A percentile compares a stretch with the other conserved stretches of the same genome.
Conservation (phyloP, 2,797 vertebrate species). For the Buceros bicornis region DNA sequence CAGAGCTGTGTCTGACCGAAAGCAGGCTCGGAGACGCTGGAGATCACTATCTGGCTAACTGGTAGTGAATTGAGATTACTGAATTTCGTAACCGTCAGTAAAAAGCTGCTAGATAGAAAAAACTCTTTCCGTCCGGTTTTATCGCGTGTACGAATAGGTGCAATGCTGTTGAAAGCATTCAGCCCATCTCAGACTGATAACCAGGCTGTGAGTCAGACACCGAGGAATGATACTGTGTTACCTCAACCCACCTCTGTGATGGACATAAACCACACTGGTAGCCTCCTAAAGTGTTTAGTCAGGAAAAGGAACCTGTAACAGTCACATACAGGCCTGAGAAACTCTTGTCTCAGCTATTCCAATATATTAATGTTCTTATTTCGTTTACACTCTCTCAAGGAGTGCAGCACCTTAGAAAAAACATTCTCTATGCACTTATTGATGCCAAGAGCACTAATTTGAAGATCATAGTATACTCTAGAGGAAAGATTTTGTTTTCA, state of each 20-base stretch:
- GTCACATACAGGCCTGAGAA: neutral
- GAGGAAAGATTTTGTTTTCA: conserved; percentile 30
- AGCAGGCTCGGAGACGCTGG: neutral
- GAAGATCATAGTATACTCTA: neutral
- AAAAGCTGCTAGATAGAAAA: neutral
- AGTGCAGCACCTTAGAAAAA: conserved; percentile 7
- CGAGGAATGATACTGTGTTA: neutral
- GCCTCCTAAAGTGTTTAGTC: neutral
- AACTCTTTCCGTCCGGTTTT: neutral
- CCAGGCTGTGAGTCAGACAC: neutral
- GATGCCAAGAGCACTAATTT: conserved; percentile 31
- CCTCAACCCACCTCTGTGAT: neutral
- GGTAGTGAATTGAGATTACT: neutral
- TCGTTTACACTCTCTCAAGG: neutral
- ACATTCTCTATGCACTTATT: neutral
- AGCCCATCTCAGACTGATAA: neutral
- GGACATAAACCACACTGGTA: neutral
- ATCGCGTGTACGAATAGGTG: neutral
- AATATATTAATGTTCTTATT: neutral
- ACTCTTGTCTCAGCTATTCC: neutral
- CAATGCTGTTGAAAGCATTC: neutral
- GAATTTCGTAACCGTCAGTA: neutral
- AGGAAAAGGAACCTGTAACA: neutral
- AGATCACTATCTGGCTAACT: neutral
- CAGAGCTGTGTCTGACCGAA: neutral